These are phyloP conservation scores for Drosophila pseudoobscura DNA, from an alignment of 1,140 invertebrate genomes.

Conservation along the genomic window DNA sequence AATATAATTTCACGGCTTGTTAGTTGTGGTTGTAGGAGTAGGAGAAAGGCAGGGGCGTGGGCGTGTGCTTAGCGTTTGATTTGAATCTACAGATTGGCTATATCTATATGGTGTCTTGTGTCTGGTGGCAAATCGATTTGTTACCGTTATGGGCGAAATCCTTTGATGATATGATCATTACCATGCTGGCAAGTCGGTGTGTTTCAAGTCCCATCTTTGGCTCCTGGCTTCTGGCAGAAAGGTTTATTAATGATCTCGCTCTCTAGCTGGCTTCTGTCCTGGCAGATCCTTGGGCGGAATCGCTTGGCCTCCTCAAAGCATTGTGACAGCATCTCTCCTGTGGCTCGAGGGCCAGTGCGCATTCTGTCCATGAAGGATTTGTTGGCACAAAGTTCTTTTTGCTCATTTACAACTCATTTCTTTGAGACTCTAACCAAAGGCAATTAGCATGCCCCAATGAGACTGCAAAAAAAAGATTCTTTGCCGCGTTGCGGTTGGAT, in stretches of 20 bases:
- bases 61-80: slow-evolving; percentile 76
- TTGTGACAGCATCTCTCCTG: slow-evolving; percentile 41
- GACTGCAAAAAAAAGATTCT: slow-evolving; percentile 39
- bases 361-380: slow-evolving; percentile 29
- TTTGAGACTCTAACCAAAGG: slow-evolving; percentile 73
- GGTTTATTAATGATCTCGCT: slow-evolving; percentile 62
- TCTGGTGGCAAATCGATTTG: slow-evolving; percentile 61
- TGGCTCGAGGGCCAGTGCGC: slow-evolving; percentile 1
- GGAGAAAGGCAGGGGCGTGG: slow-evolving; percentile 17
- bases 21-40: slow-evolving; percentile 45
- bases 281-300: slow-evolving; percentile 9
- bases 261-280: slow-evolving; percentile 28
- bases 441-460: slow-evolving; percentile 75
- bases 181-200: slow-evolving; percentile 49
- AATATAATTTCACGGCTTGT: slow-evolving; percentile 73
- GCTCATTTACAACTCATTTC: slow-evolving; percentile 81
- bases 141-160: slow-evolving; percentile 51
- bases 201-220: slow-evolving; percentile 47
- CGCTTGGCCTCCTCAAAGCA: slow-evolving; percentile 50
- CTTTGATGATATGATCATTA: slow-evolving; percentile 76
- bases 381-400: slow-evolving; percentile 47
- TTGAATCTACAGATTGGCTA: slow-evolving; percentile 55
- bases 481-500: slow-evolving; percentile 13
- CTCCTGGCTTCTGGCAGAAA: slow-evolving; percentile 31
- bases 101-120: slow-evolving; percentile 10